Conservation (phyloP, 2,888 invertebrate genomes). For the Campoplex nolae region DNA sequence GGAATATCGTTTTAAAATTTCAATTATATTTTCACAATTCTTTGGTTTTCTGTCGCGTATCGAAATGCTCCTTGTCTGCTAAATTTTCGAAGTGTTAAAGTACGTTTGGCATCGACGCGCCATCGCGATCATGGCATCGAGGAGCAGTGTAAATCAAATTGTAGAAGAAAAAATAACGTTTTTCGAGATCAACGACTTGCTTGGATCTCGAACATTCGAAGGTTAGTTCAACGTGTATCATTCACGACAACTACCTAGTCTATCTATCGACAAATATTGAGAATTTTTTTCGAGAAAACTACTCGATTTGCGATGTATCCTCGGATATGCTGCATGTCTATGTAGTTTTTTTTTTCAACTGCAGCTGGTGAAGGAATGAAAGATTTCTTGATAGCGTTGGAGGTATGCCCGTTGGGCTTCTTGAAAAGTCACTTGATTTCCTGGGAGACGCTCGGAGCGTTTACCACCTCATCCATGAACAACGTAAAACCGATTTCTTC, state of each 20-base stretch:
- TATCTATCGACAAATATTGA: neutral
- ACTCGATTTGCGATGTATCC: neutral
- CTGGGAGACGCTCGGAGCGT: constrained; percentile 66
- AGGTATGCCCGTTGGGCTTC: constrained; percentile 60
- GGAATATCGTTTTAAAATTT: neutral
- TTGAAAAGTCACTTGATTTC: constrained; percentile 71
- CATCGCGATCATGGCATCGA: neutral
- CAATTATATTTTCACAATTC: neutral
- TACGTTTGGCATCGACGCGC: neutral
- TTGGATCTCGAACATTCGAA: neutral
- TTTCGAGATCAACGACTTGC: neutral
- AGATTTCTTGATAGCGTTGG: constrained; percentile 26
- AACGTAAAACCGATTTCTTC: constrained; percentile 65
- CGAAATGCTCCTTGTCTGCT: neutral
- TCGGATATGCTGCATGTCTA: neutral
- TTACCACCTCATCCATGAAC: constrained; percentile 67
- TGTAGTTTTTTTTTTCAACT: constrained; percentile 31
- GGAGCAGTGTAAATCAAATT: neutral
- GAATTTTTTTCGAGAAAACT: neutral
- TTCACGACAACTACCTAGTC: neutral
- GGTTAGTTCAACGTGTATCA: neutral
- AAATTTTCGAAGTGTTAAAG: neutral
- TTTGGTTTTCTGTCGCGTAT: neutral
- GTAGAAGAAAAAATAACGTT: neutral
- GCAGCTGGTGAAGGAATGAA: constrained; percentile 20